phyloP scores from a whole-genome alignment of 2,113 vertebrate species.

The Odocoileus hemionus region DNA sequence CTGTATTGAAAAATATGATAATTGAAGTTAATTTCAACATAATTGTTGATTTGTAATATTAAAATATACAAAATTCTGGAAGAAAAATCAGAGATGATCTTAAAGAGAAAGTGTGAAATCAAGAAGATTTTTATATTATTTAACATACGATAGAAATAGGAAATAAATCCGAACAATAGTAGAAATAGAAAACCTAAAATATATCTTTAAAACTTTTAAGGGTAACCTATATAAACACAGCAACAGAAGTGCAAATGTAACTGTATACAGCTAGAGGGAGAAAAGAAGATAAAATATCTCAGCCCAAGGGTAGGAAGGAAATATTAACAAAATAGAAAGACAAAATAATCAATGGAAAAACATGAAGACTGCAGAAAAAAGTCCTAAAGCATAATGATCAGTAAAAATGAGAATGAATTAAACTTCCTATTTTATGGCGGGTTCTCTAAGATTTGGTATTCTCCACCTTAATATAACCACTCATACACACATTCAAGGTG shows the following conservation, averaged over 20 bases:
- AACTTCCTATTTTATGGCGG: not conserved
- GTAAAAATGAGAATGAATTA: not conserved
- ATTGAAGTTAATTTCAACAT: not conserved
- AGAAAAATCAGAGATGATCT: not conserved
- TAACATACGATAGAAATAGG: not conserved
- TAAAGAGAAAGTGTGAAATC: not conserved
- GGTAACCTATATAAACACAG: not conserved
- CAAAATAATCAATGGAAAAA: not conserved
- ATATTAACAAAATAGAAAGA: not conserved
- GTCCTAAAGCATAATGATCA: not conserved
- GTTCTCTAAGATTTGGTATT: not conserved
- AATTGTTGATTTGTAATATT: not conserved
- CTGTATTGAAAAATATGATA: not conserved
- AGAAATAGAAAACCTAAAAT: slow-evolving; percentile 3
- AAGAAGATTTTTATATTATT: not conserved
- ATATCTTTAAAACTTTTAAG: not conserved
- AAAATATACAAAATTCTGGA: not conserved
- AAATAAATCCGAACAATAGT: not conserved
- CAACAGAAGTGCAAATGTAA: not conserved
- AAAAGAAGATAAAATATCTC: not conserved
- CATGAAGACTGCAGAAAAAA: not conserved
- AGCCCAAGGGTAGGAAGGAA: not conserved
- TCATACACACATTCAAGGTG: not conserved
- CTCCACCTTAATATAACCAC: not conserved
- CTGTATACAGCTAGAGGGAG: no score